Base-by-base conservation (phyloP, 2,113 vertebrate species). In the Alethe diademata region DNA sequence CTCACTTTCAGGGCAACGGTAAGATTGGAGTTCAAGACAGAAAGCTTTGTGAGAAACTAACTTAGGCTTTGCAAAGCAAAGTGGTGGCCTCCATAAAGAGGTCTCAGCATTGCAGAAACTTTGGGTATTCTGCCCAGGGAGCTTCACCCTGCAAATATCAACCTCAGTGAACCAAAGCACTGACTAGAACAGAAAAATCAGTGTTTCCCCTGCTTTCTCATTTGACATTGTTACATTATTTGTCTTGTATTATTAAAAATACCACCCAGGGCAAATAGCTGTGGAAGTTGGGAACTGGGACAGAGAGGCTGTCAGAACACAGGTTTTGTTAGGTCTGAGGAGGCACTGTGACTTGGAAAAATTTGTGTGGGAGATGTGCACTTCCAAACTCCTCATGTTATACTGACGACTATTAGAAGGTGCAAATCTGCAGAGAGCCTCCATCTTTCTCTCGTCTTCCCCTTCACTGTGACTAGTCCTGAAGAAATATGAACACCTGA, bases 161-260 rank as follows among this genome's bases (percentile, higher is more conserved):
- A 64, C 25, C 18, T 60, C 26, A 42, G 8, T 25, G 58, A 90
- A 0, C 9, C 9, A 19, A 75, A 72, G 9, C 3, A 31, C 7
- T 50, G 54, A 45, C 19, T 7, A 76, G 40, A 64, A 14, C 7
- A 54, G 48, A 58, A 86, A 75, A 91, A 53, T 3, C 3, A 19
- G 8, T 14, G 11, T 48, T 54, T 35, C 4, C 6, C 6, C 12
- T 17, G 3, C 14, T 42, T 47, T 56, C 45, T 61, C 2, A 0
- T 5, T 38, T 40, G 29, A 38, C 9, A 8, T 9, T 18, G 16
- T 20, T 76, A 26, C 11, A 20, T 24, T 75, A 33, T 76, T 60
- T 88, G 4, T 43, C 45, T 33, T 19, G 2, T 9, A 40, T 35
- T n/a, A 61, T 25, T 67, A 53, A 76, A 75, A 66, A 15, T 8